Conservation (phyloP, 2,888 invertebrate genomes). For the Cheilosia vernalis region DNA sequence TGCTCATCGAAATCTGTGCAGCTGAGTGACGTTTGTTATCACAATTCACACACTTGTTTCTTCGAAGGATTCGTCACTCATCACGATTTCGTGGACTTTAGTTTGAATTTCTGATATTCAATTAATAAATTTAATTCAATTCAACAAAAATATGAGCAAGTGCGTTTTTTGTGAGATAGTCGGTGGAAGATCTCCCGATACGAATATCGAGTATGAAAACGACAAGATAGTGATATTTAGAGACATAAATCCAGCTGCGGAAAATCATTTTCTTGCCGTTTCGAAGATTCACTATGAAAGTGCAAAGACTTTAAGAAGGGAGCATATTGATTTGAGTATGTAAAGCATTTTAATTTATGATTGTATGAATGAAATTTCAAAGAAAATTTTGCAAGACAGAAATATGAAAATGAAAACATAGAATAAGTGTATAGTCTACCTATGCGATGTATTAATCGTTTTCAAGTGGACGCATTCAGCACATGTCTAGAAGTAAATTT, state of each 20-base stretch:
- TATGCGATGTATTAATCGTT: constrained; percentile 47
- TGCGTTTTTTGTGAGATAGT: constrained; percentile 92
- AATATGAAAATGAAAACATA: constrained; percentile 17
- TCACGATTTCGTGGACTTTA: background rate
- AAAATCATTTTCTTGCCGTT: constrained; percentile 91
- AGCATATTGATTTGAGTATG: constrained; percentile 89
- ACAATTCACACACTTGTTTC: constrained; percentile 31
- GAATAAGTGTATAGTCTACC: constrained; percentile 30
- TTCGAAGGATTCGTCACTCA: background rate
- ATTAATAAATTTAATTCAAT: background rate
- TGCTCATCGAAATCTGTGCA: constrained; percentile 35
- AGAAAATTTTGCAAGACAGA: constrained; percentile 28
- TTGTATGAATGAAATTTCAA: background rate
- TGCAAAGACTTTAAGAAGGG: constrained; percentile 87
- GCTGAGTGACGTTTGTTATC: constrained; percentile 63
- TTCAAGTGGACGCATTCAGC: constrained; percentile 25
- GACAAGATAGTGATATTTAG: constrained; percentile 91
- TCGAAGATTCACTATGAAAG: constrained; percentile 91
- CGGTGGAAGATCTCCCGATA: constrained; percentile 85
- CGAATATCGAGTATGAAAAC: constrained; percentile 88
- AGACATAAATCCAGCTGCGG: constrained; percentile 92
- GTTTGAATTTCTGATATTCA: background rate
- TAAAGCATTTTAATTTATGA: background rate
- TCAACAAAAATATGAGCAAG: constrained; percentile 75
- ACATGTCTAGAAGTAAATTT: background rate